Conservation (phyloP, 2,113 vertebrate genomes). For the Hoplias malabaricus region DNA sequence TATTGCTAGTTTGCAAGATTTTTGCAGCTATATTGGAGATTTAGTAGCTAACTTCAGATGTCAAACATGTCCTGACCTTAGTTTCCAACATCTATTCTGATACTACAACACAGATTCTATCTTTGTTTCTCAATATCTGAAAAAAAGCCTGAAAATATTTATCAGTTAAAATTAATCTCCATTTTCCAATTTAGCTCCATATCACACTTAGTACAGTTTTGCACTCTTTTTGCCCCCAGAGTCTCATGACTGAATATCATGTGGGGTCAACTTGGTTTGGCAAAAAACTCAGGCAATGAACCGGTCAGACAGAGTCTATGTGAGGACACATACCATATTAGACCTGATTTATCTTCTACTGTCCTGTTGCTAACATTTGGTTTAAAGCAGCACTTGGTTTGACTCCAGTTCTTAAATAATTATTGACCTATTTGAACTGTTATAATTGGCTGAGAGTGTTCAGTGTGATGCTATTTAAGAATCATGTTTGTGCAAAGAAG, state of each 20-base stretch:
- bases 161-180: not conserved
- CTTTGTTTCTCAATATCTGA: not conserved
- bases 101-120: not conserved
- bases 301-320: not conserved
- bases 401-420: no score
- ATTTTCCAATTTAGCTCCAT: not conserved
- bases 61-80: not conserved
- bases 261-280: not conserved
- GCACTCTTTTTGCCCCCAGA: not conserved
- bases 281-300: constrained; percentile 6
- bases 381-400: not conserved
- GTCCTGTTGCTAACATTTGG: not conserved
- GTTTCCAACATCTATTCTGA: not conserved
- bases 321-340: not conserved
- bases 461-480: no score
- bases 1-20: not conserved
- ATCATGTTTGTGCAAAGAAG: no score
- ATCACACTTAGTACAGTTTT: not conserved
- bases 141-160: not conserved
- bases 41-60: no score
- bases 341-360: not conserved
- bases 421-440: no score
- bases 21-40: not conserved
- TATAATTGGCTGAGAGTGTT: no score
- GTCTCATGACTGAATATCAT: constrained; percentile 10